Evolutionary conservation across 2,797 vertebrate genomes (phyloP), one percentile per base, ranked within the genome.

Genomic region (Ctenopoma multispine): DNA sequence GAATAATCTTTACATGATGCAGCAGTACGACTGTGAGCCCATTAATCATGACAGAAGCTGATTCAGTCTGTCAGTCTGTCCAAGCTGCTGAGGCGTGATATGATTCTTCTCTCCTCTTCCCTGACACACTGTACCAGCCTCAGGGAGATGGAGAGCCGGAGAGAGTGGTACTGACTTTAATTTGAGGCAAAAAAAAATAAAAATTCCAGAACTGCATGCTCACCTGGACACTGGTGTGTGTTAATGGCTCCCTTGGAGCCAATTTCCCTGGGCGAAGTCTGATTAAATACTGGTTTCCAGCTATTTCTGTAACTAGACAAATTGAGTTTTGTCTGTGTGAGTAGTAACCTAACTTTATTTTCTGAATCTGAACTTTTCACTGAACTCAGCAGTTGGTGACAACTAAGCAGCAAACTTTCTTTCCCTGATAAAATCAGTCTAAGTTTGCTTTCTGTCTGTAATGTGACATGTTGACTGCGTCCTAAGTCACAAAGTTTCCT

Each of bases 221-320:
- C 81, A 88, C 79, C 85, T 87, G 82, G 82, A 85, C 79, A 58
- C 70, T 49, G 24, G 43, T 69, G 72, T 38, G 50, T 60, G 71
- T 77, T 92, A 92, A 93, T 89, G 69, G 89, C 77, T 89, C 87
- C 89, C 90, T 65, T 46, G 69, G 87, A 89, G 84, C 69, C 83
- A 80, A 68, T 84, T 66, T 90, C 77, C 82, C 79, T 14, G 20
- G 46, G 83, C 78, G 24, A 75, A 72, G 84, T 69, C 75, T 82
- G 82, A 93, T 91, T 88, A 84, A 56, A 85, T 81, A 71, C 75
- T 12, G 55, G 81, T 80, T 85, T 76, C 63, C 65, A 83, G 69
- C 75, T 67, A 64, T 78, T 68, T 69, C 64, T 61, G 47, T 59
- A 63, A 60, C 72, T 49, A 47, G 31, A 69, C 51, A 27, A 31